Base-by-base conservation (phyloP, 2,113 vertebrate species). In the Sceloporus undulatus region DNA sequence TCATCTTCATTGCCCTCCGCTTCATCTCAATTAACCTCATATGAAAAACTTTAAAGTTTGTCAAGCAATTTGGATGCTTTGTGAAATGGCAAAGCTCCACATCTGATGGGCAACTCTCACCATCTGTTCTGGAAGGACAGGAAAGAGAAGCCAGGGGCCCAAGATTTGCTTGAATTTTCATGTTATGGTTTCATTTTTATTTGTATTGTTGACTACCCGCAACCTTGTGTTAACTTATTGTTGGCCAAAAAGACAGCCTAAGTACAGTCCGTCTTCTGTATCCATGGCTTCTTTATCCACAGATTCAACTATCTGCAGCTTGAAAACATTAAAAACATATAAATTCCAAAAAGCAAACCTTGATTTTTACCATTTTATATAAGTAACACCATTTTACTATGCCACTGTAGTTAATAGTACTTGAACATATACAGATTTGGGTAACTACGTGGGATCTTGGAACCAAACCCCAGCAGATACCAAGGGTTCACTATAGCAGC, bases 11-110 rank as follows among this genome's bases (percentile, higher is more conserved):
- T 34, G 79, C 59, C 62, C 68, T 29, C 13, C 88, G 3, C 88
- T 89, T 95, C 21, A 38, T 79, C 76, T 52, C 83, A 93, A 54
- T 62, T 77, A 42, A 1, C 62, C 34, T 65, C 27, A 62, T 21
- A 59, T 71, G 5, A 38, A 52, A 84, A 84, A 18, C 42, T 52
- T 34, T 16, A 54, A 80, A 79, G 42, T 11, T 54, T 79, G 21
- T 54, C 29, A 9, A 4, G 29, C 21, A 16, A 79, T 70, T 10
- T 54, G 14, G 68, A 18, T 65, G 56, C 76, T n/a, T 86, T 79
- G 42, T 68, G 42, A 77, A 54, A 1, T 25, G 59, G 65, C 74
- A 62, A 62, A 62, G 59, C 59, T 62, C 13, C 59, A 62, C 79
- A 40, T 48, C 56, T 68, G 29, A 25, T 48, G 25, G 65, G 11